phyloP scores from a whole-genome alignment of 2,797 vertebrate genomes.

The Streptopelia turtur region DNA sequence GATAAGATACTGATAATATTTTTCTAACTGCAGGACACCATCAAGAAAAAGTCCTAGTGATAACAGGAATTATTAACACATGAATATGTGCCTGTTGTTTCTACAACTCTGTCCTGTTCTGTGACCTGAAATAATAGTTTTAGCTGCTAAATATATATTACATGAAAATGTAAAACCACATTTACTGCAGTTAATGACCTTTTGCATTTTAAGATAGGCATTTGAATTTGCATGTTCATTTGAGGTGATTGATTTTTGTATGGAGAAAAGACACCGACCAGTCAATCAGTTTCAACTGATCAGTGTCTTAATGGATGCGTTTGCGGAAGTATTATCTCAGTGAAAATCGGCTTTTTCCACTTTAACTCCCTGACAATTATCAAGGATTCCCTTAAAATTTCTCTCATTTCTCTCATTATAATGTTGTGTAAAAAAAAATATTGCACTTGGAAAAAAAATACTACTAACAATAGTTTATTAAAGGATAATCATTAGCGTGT shows the following conservation, averaged over 20 bases:
- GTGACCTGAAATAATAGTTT: not conserved
- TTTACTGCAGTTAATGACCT: conserved; percentile 1
- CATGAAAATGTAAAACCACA: not conserved
- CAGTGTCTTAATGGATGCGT: not conserved
- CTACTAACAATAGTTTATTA: not conserved
- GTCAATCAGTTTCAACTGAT: conserved; percentile 7
- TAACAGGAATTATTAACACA: not conserved
- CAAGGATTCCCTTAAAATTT: not conserved
- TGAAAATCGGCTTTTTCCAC: not conserved
- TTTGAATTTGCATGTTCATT: not conserved
- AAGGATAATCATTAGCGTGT: not conserved
- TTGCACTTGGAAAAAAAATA: not conserved
- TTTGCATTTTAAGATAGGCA: not conserved
- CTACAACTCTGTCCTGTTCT: not conserved
- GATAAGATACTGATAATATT: not conserved
- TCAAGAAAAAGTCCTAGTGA: not conserved
- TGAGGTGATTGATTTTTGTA: not conserved
- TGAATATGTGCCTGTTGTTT: not conserved
- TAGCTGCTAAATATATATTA: not conserved
- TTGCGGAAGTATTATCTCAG: not conserved
- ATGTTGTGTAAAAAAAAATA: not conserved
- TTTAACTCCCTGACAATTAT: not conserved
- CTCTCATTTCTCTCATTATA: not conserved
- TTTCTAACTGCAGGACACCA: not conserved
- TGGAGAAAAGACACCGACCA: not conserved